Evolutionary conservation across 2,113 vertebrate genomes (phyloP), one percentile per base, ranked within the genome.

Genomic region (Neomonachus schauinslandi): DNA sequence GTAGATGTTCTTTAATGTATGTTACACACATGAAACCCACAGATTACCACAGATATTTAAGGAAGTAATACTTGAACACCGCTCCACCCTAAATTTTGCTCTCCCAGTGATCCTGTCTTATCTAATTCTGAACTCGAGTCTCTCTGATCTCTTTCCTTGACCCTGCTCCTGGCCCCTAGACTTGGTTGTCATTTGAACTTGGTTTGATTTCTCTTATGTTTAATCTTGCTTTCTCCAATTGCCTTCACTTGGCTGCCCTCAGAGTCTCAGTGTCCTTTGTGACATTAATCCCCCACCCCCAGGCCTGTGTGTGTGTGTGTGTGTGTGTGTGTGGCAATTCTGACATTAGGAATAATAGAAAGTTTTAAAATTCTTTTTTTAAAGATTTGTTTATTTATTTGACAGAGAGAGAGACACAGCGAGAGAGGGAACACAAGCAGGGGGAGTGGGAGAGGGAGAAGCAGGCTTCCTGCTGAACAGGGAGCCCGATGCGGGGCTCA

Each of bases 191-290:
- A 82, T 95, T 87, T 86, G 67, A 12, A 91, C 33, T 69, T 95
- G 16, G 6, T 76, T 67, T 67, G 21, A 24, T 28, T 77, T 95
- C 65, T 95, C 57, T 87, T 6, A 0, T 67, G 28, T 76, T 95
- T 81, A 95, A 51, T 82, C n/a, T 69, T 94, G 39, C n/a, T 91
- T 69, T 77, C 22, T 74, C 76, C 59, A 94, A 10, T 42, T 95
- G 65, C 67, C 42, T 97, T 94, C 72, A 51, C 79, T 59, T 89
- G 61, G 69, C 51, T 93, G 49, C 39, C 36, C 76, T 95, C 36
- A 76, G 57, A 59, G 49, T 90, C 46, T 91, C 21, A 26, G 67
- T 63, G 67, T 81, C 42, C 42, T 69, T 33, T 61, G 42, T 36
- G 24, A 91, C n/a, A 83, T 91, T 82, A 77, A 87, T 36, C 14